Percentiles rank a stretch among this genome's conserved stretches.
Evolutionary conservation across 2,888 invertebrate genomes (phyloP).

Genomic region (Leistus spinibarbis): DNA sequence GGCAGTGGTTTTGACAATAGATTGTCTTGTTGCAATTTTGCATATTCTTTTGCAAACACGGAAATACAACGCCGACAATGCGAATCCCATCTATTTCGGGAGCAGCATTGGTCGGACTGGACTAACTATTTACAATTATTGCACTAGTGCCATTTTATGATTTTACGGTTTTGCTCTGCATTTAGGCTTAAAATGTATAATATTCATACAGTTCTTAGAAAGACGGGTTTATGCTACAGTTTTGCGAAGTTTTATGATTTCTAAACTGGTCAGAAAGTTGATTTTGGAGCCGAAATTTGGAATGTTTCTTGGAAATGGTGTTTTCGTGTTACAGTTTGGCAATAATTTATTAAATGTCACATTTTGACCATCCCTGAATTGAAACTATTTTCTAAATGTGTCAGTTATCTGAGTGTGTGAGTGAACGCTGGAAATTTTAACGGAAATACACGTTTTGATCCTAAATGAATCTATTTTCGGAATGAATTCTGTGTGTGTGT

Average conservation of each 20-base stretch:
- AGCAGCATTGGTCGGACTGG: background rate
- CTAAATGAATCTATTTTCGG: too few species aligned
- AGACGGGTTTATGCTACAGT: background rate
- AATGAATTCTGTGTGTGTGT: too few species aligned
- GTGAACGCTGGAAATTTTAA: too few species aligned
- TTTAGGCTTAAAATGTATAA: background rate
- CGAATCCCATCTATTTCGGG: background rate
- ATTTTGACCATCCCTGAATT: too few species aligned
- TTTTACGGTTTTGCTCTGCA: background rate
- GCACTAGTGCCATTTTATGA: background rate
- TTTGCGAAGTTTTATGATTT: background rate
- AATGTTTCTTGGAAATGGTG: background rate
- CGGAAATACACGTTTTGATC: too few species aligned
- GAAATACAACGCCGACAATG: background rate
- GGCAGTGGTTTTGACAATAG: background rate
- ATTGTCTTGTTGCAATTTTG: slow-evolving; percentile 6
- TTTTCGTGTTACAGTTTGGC: too few species aligned
- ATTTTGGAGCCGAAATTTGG: background rate
- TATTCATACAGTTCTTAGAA: background rate
- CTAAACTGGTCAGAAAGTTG: background rate
- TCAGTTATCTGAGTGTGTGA: too few species aligned
- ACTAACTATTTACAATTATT: background rate
- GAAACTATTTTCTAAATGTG: too few species aligned
- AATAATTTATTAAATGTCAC: too few species aligned
- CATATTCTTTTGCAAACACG: slow-evolving; percentile 8